A percentile compares a stretch with the other conserved stretches of the same genome.
Evolutionary conservation across 2,888 invertebrate genomes (phyloP).

Genomic region (Mactromeris polynyma): DNA sequence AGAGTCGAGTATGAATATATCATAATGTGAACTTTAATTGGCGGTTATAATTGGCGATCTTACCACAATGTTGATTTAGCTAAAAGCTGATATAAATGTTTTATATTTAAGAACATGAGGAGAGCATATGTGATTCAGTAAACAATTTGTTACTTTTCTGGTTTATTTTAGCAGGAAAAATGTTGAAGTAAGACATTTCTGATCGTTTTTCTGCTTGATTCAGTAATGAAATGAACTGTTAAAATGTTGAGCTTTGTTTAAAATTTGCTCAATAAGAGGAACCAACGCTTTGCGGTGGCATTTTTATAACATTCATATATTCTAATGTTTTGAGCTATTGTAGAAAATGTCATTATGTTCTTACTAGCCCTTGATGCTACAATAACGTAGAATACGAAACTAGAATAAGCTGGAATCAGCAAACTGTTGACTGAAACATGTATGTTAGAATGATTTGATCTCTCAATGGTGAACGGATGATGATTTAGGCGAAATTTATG

Average conservation of each 20-base stretch:
- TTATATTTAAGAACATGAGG: conserved; percentile 23
- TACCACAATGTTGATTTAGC: conserved; percentile 39
- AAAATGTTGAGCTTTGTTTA: too few species aligned
- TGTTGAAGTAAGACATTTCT: too few species aligned
- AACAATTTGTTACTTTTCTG: not conserved
- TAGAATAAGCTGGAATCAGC: not conserved
- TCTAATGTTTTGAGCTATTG: too few species aligned
- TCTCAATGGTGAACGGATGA: not conserved
- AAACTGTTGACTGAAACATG: not conserved
- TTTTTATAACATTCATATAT: too few species aligned
- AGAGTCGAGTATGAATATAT: conserved; percentile 1
- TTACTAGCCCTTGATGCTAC: too few species aligned
- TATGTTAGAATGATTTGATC: not conserved
- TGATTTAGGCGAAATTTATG: conserved; percentile 11
- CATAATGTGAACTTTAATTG: conserved; percentile 32
- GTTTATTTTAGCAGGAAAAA: too few species aligned
- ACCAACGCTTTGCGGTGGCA: too few species aligned
- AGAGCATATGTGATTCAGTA: not conserved
- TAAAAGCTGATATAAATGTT: conserved; percentile 42
- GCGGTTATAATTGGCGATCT: conserved; percentile 7
- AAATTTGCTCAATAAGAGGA: too few species aligned
- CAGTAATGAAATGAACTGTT: too few species aligned
- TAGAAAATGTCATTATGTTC: too few species aligned
- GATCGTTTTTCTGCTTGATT: too few species aligned
- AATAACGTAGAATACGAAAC: not conserved